A percentile compares a stretch with the other conserved stretches of the same genome.
Conservation (phyloP, 2,113 vertebrate genomes). For the Ceuthmochares aereus region DNA sequence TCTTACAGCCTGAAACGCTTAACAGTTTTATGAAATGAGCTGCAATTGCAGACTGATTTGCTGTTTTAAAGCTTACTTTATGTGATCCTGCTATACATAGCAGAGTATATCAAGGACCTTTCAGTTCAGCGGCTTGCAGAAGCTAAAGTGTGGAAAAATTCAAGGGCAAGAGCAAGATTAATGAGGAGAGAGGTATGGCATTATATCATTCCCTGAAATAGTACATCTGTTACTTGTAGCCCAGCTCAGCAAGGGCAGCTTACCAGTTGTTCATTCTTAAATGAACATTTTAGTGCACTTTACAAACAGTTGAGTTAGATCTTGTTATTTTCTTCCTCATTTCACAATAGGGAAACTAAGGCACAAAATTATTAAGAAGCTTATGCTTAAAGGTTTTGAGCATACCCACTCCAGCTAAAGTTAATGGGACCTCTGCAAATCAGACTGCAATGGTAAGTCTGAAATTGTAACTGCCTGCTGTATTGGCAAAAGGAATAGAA, state of each 20-base stretch:
- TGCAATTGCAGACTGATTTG: slow-evolving; percentile 58
- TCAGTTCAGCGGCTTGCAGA: slow-evolving; percentile 34
- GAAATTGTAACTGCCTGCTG: not conserved
- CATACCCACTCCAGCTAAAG: not conserved
- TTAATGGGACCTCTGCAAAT: not conserved
- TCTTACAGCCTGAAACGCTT: slow-evolving; percentile 19
- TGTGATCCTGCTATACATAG: slow-evolving; percentile 12
- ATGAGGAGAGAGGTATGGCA: not conserved
- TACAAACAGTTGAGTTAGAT: not conserved
- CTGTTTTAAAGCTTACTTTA: slow-evolving; percentile 57
- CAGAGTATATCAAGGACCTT: not conserved
- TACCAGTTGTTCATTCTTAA: not conserved
- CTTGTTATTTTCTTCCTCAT: not conserved
- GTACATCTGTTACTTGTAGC: not conserved
- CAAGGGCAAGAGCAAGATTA: slow-evolving; percentile 5
- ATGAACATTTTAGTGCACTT: not conserved
- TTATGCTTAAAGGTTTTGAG: not conserved
- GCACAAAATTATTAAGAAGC: not conserved
- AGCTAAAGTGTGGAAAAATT: not conserved
- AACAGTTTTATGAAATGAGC: slow-evolving; percentile 61
- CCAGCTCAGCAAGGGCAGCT: not conserved
- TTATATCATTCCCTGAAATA: not conserved
- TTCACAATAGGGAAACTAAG: not conserved
- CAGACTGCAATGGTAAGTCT: not conserved
- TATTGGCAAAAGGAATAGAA: not conserved